Evolutionary conservation across 1,140 invertebrate genomes (phyloP).

Genomic region (Olivierus martensii): DNA sequence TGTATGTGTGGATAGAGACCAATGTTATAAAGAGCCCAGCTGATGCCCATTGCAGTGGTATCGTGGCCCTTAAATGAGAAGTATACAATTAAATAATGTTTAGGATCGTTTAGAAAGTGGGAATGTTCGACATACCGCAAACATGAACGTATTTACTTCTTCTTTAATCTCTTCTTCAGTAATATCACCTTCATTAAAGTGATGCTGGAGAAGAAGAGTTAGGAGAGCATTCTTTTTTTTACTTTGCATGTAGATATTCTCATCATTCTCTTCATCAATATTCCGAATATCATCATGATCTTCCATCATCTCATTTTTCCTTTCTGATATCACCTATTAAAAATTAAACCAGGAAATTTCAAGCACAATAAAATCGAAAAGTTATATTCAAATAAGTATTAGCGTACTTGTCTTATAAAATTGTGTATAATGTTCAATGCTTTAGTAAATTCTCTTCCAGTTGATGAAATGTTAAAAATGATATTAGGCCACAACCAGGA

Average conservation of each 20-base stretch:
- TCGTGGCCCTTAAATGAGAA: slow-evolving; percentile 31
- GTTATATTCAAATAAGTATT: not conserved
- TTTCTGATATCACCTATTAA: not conserved
- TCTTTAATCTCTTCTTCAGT: slow-evolving; percentile 78
- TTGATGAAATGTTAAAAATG: slow-evolving; percentile 9
- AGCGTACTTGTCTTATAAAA: slow-evolving; percentile 46
- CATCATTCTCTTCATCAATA: not conserved
- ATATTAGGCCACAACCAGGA: slow-evolving; percentile 15
- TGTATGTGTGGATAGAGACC: not conserved
- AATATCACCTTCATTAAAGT: slow-evolving; percentile 39
- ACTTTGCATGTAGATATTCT: not conserved
- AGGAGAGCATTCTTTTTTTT: slow-evolving; percentile 53
- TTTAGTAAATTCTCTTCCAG: slow-evolving; percentile 20
- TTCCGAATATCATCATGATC: no score
- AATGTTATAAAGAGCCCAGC: slow-evolving; percentile 3
- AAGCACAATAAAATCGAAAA: not conserved
- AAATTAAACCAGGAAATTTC: not conserved
- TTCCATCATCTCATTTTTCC: not conserved
- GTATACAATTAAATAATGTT: not conserved
- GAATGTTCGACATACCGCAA: slow-evolving; percentile 38
- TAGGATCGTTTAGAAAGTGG: not conserved
- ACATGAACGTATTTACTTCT: slow-evolving; percentile 88
- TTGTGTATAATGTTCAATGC: slow-evolving; percentile 66
- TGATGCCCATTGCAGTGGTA: slow-evolving; percentile 30
- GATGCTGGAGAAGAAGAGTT: slow-evolving; percentile 55